Evolutionary conservation across 1,140 invertebrate species (phyloP).

Genomic region (Pemphigus obesinymphae): DNA sequence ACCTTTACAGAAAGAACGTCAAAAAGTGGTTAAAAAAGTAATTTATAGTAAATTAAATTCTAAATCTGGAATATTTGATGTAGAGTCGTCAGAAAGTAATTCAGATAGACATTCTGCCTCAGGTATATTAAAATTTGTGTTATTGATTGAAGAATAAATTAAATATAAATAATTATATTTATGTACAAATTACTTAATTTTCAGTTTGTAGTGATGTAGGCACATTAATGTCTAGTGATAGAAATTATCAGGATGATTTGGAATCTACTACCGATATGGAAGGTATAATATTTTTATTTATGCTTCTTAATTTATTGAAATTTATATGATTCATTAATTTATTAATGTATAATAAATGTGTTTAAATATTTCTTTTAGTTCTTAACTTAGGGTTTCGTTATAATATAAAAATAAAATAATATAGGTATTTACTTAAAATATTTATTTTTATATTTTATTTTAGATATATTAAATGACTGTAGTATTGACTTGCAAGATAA

Average conservation of each 20-base stretch:
- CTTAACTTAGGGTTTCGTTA: no score
- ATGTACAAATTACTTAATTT: background rate
- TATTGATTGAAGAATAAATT: no score
- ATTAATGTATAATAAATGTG: no score
- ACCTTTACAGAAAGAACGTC: constrained; percentile 7
- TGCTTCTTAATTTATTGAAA: no score
- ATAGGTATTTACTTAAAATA: background rate
- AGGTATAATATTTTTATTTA: constrained; percentile 6
- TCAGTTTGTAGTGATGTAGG: constrained; percentile 31
- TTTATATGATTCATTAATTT: no score
- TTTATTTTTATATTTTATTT: background rate
- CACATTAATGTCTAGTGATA: constrained; percentile 20
- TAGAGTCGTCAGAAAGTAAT: constrained; percentile 11
- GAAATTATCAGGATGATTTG: constrained; percentile 28
- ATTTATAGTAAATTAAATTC: background rate
- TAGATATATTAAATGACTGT: background rate
- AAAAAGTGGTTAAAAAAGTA: constrained; percentile 11
- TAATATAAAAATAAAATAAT: background rate
- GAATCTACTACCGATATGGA: constrained; percentile 3
- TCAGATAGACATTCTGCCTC: constrained; percentile 27
- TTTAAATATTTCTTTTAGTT: no score
- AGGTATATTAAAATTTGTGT: constrained; percentile 23
- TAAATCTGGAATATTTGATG: background rate
- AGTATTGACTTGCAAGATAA: background rate
- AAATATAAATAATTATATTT: background rate